Evolutionary conservation across 2,113 vertebrate species (phyloP).

Genomic region (Sander vitreus): DNA sequence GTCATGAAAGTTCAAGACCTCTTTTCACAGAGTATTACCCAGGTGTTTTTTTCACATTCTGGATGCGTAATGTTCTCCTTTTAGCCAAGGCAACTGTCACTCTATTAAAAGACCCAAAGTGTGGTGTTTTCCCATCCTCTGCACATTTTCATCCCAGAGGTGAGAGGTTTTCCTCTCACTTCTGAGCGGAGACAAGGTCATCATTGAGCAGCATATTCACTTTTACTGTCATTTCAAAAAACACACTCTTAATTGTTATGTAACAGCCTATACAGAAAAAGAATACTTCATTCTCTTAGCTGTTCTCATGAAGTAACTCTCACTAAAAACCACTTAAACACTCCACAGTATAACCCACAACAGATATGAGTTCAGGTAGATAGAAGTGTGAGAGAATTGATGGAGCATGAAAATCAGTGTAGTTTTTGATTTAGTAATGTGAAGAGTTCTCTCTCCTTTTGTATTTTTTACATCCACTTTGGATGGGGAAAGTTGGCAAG

Average conservation of each 20-base stretch:
- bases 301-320: slow-evolving; percentile 25
- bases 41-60: slow-evolving; percentile 5
- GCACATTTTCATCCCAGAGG: slow-evolving; percentile 22
- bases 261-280: not conserved
- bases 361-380: slow-evolving; percentile 23
- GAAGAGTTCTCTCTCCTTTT: not conserved
- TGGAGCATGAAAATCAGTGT: not conserved
- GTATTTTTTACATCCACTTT: slow-evolving; percentile 19
- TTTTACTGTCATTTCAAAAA: slow-evolving; percentile 15
- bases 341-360: not conserved
- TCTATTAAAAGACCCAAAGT: slow-evolving; percentile 15
- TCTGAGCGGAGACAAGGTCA: slow-evolving; percentile 19
- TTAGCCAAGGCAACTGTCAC: slow-evolving; percentile 6
- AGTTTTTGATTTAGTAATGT: slow-evolving; percentile 8
- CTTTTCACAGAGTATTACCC: slow-evolving; percentile 3
- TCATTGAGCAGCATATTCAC: slow-evolving; percentile 27
- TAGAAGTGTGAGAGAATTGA: slow-evolving; percentile 20
- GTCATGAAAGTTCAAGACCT: slow-evolving; percentile 43
- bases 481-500: not conserved
- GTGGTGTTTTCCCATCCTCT: slow-evolving; percentile 13
- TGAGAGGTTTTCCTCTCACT: slow-evolving; percentile 38
- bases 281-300: slow-evolving; percentile 13
- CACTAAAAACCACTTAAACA: slow-evolving; percentile 7
- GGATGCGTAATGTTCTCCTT: not conserved
- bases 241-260: slow-evolving; percentile 8